A percentile compares a stretch with the other conserved stretches of the same genome.
Evolutionary conservation across 2,113 vertebrate species (phyloP).

Genomic region (Onychostruthus taczanowskii): DNA sequence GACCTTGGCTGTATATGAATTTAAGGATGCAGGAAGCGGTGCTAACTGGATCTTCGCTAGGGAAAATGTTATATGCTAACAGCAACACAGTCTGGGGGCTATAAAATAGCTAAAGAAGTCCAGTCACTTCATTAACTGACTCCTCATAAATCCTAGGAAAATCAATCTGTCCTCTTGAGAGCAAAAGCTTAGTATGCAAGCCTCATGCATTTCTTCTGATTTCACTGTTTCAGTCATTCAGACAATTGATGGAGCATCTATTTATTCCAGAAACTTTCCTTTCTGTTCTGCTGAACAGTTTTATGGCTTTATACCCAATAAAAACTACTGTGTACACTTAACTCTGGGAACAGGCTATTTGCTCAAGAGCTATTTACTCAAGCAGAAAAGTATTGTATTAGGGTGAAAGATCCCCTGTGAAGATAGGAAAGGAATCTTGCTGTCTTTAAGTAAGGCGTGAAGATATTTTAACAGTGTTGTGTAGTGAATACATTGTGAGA

Average conservation of each 20-base stretch:
- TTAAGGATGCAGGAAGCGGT: background rate
- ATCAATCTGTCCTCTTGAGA: background rate
- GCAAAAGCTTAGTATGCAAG: background rate
- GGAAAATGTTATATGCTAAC: background rate
- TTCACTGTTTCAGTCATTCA: background rate
- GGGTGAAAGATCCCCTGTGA: background rate
- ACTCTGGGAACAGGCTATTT: background rate
- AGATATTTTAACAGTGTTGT: background rate
- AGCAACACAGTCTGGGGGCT: background rate
- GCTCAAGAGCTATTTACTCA: background rate
- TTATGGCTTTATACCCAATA: background rate
- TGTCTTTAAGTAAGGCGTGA: background rate
- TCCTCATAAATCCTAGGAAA: background rate
- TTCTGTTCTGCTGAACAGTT: background rate
- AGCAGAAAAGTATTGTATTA: background rate
- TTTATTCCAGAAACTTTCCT: background rate
- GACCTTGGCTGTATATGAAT: background rate
- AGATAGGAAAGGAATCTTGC: background rate
- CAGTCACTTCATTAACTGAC: background rate
- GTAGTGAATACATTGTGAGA: background rate
- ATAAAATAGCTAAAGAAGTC: background rate
- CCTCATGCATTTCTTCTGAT: background rate
- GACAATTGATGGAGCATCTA: background rate
- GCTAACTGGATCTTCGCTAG: background rate
- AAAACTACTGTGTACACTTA: background rate